phyloP scores from a whole-genome alignment of 2,797 vertebrate species.

The Neosalanx taihuensis region DNA sequence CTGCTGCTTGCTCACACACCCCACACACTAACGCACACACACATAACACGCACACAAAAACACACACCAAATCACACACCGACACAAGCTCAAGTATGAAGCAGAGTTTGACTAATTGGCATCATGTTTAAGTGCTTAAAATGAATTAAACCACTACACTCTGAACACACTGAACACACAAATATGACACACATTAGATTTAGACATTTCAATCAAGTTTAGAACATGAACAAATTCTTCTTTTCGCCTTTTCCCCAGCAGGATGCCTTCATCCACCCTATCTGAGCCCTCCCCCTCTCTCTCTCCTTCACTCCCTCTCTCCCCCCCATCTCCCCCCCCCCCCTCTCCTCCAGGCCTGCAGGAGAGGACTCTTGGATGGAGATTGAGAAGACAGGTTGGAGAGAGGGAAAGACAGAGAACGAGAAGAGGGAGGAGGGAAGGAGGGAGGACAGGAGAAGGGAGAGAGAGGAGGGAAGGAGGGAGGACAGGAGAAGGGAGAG shows the following conservation, averaged over 20 bases:
- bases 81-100: too few species aligned
- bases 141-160: too few species aligned
- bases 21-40: too few species aligned
- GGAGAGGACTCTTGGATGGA: conserved; percentile 23
- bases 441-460: too few species aligned
- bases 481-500: too few species aligned
- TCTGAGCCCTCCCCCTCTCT: not conserved
- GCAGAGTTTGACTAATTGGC: too few species aligned
- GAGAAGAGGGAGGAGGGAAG: too few species aligned
- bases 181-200: conserved; percentile 8
- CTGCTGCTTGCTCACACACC: not conserved
- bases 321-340: not conserved
- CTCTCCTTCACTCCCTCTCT: not conserved
- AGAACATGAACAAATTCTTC: conserved; percentile 33
- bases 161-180: too few species aligned
- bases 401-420: too few species aligned
- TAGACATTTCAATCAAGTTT: conserved; percentile 46
- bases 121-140: too few species aligned
- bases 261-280: conserved; percentile 14
- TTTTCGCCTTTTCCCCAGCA: conserved; percentile 38
- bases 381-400: not conserved
- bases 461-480: too few species aligned
- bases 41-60: too few species aligned
- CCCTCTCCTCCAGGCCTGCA: conserved; percentile 10
- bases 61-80: not conserved